Evolutionary conservation across 2,113 vertebrate genomes (phyloP).

Genomic region (Balaeniceps rex): DNA sequence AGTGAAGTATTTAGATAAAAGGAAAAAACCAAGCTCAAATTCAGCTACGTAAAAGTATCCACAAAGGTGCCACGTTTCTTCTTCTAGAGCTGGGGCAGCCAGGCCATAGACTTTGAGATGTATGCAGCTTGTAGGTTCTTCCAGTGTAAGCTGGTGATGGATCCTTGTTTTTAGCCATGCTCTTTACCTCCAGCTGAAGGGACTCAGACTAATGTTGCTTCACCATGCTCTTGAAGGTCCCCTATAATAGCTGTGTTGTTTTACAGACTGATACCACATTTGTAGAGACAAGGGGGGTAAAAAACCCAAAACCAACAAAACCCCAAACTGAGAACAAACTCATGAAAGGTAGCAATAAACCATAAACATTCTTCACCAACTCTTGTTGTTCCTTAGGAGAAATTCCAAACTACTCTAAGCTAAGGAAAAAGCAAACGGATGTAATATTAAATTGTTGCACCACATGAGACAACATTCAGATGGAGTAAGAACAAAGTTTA

Average conservation of each 20-base stretch:
- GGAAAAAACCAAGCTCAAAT: neutral
- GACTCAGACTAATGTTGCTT: neutral
- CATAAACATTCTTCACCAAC: neutral
- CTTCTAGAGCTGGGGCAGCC: neutral
- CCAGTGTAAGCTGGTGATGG: neutral
- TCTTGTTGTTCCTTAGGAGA: neutral
- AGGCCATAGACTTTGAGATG: neutral
- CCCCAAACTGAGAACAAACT: neutral
- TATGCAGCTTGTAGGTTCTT: neutral
- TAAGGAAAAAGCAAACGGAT: neutral
- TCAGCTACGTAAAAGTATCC: neutral
- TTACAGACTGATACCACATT: neutral
- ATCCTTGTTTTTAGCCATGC: neutral
- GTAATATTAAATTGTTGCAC: neutral
- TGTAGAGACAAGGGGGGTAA: neutral
- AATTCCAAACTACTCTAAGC: neutral
- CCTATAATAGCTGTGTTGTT: neutral
- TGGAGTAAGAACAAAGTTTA: neutral
- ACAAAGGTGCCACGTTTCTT: slow-evolving; percentile 5
- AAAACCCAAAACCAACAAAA: neutral
- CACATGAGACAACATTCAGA: neutral
- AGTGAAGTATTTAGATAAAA: neutral
- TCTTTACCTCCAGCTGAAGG: neutral
- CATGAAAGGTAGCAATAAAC: neutral
- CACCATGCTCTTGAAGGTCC: neutral